Evolutionary conservation across 2,113 vertebrate genomes (phyloP), one percentile per base, ranked within the genome.

Genomic region (Clarias magur): DNA sequence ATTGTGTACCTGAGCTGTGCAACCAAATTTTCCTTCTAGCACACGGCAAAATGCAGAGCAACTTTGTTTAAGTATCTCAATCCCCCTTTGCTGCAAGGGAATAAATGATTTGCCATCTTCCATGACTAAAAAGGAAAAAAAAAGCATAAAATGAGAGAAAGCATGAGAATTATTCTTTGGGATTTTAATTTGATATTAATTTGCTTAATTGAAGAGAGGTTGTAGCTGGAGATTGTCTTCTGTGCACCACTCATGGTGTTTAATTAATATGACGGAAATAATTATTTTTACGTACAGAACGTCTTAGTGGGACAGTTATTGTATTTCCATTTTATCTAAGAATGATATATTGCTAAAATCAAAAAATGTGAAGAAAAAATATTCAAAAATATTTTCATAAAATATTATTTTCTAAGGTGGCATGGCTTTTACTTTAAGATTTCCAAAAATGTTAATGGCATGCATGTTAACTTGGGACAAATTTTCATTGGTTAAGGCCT

Each of bases 11-110:
- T 88, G 59, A 83, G 90, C 85, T 0, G 1, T 65, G 81, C 97
- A 97, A 38, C 90, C 92, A 94, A 96, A 99, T 89, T 91, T 97
- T 70, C 62, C 91, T 1, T 62, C 0, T 72, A 97, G 1, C 0
- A 96, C 80, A 7, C 92, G 30, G 59, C 13, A 91, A 59, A 98
- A 93, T 82, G 53, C 73, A 19, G 78, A 21, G 25, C 90, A 91
- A 87, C 87, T 81, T 3, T 68, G 25, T 81, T 78, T 89, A 42
- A 88, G 90, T 87, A 97, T 73, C 19, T 86, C 67, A 68, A 95
- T 59, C 9, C 80, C 82, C 1, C 4, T 0, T 23, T 68, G 48
- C 3, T 17, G 0, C n/a, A 94, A 91, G 53, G 38, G 53, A 21
- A 80, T 57, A 0, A n/a, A 0, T 21, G 54, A 23, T 23, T 0